Conservation (phyloP, 2,113 vertebrate species). For the Mirza zaza region DNA sequence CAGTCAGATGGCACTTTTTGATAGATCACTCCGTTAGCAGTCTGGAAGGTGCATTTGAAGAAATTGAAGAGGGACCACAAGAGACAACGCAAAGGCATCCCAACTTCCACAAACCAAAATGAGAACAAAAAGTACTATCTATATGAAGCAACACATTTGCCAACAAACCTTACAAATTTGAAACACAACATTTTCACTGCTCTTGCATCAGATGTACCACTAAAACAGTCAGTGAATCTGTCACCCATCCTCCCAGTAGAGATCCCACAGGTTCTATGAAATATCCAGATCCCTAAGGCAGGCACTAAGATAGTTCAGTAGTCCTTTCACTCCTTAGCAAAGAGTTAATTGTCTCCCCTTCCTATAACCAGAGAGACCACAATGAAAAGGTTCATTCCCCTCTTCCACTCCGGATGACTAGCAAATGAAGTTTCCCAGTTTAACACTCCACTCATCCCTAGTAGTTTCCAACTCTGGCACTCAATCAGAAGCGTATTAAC, state of each 20-base stretch:
- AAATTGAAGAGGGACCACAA: neutral
- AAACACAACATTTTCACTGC: neutral
- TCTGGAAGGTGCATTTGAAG: neutral
- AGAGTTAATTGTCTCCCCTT: neutral
- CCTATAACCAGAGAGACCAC: neutral
- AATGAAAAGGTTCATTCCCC: neutral
- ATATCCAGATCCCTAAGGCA: neutral
- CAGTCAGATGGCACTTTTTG: neutral
- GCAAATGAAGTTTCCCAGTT: neutral
- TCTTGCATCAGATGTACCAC: neutral
- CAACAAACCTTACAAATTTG: neutral
- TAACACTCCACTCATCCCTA: slow-evolving; percentile 19
- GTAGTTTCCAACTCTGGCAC: slow-evolving; percentile 38
- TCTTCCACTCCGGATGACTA: neutral
- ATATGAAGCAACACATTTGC: neutral
- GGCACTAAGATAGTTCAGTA: neutral
- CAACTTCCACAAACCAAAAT: slow-evolving; percentile 10
- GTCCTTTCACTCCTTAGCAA: neutral
- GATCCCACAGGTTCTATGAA: neutral
- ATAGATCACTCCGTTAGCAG: neutral
- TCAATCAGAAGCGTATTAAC: slow-evolving; percentile 23
- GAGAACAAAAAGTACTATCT: neutral
- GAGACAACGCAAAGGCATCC: neutral
- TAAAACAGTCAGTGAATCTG: neutral
- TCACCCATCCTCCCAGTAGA: neutral